phyloP scores from a whole-genome alignment of 2,797 vertebrate genomes.

The Arctocebus calabarensis region DNA sequence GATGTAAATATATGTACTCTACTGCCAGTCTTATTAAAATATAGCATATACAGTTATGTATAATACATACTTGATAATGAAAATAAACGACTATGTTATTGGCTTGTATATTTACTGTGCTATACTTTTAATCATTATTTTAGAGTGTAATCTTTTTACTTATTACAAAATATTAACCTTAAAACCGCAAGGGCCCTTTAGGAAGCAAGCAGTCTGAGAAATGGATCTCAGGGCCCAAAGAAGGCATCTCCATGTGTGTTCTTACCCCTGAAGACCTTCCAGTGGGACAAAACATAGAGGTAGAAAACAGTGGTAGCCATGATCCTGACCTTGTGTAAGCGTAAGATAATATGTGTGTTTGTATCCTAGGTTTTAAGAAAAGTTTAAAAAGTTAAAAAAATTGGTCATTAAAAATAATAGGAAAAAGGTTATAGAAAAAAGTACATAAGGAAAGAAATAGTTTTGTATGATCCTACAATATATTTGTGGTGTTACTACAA shows the following conservation, averaged over 20 bases:
- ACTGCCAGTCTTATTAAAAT: neutral
- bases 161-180: neutral
- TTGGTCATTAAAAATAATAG: neutral
- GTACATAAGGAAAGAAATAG: neutral
- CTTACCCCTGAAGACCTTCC: neutral
- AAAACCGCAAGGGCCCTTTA: neutral
- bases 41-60: neutral
- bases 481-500: neutral
- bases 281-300: too few relatives aligned
- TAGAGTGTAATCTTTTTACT: neutral
- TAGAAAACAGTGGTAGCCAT: neutral
- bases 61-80: neutral
- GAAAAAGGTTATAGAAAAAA: neutral
- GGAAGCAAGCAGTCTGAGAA: too few relatives aligned
- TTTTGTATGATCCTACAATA: neutral
- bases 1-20: neutral
- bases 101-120: neutral
- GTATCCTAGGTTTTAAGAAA: neutral
- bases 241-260: neutral
- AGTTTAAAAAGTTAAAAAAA: neutral
- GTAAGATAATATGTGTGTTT: neutral
- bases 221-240: neutral
- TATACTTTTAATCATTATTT: neutral
- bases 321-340: neutral
- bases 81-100: neutral